A percentile compares a stretch with the other conserved stretches of the same genome.
Evolutionary conservation across 2,888 invertebrate species (phyloP).

Genomic region (Sinodicranocentrus sp.): DNA sequence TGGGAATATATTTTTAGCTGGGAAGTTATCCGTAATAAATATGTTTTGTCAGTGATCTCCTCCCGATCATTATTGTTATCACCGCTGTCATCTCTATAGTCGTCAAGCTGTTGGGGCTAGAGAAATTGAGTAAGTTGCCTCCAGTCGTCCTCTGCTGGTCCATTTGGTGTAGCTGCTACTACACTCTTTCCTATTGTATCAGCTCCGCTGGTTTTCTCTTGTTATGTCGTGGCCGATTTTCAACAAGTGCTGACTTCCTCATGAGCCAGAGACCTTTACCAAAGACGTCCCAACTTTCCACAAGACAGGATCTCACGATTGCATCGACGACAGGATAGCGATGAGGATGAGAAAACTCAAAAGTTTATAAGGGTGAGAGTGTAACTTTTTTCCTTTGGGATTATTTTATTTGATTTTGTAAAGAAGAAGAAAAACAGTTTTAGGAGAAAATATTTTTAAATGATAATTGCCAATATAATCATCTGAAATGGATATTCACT

Average conservation of each 20-base stretch:
- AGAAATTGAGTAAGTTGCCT: constrained; percentile 51
- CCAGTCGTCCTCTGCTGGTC: constrained; percentile 57
- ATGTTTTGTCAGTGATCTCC: too few relatives aligned
- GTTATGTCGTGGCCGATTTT: constrained; percentile 59
- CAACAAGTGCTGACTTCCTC: constrained; percentile 64
- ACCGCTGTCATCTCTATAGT: too few relatives aligned
- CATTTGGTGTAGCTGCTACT: constrained; percentile 53
- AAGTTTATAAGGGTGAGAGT: constrained; percentile 75
- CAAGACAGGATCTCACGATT: constrained; percentile 72
- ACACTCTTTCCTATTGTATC: constrained; percentile 48
- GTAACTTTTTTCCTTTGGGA: too few relatives aligned
- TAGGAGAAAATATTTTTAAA: background rate
- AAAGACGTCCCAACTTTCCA: constrained; percentile 54
- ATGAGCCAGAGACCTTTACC: constrained; percentile 69
- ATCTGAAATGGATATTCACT: too few relatives aligned
- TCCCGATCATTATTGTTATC: background rate
- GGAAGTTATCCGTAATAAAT: too few relatives aligned
- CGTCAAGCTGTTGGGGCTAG: constrained; percentile 52
- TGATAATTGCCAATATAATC: background rate
- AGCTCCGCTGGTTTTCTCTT: constrained; percentile 44
- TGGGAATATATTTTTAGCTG: too few relatives aligned
- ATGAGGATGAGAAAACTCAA: constrained; percentile 76
- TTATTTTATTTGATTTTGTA: too few relatives aligned
- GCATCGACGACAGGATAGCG: constrained; percentile 75
- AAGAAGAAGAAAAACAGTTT: background rate